A percentile compares a stretch with the other conserved stretches of the same genome.
Evolutionary conservation across 2,113 vertebrate genomes (phyloP).

Genomic region (Apteryx mantelli): DNA sequence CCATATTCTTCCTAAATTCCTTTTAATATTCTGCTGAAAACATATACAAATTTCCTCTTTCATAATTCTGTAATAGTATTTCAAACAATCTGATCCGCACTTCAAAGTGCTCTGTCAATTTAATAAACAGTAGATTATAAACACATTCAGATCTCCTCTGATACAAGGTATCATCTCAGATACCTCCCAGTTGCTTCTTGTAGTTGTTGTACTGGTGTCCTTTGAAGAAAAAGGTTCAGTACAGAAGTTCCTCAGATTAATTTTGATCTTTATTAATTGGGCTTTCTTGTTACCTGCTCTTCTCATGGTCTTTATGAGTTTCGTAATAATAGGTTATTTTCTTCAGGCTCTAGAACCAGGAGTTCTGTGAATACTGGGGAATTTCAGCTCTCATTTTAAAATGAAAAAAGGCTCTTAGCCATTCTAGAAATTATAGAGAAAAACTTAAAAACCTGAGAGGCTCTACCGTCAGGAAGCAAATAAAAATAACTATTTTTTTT

Average conservation of each 20-base stretch:
- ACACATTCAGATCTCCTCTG: neutral
- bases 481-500: neutral
- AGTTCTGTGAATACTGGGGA: neutral
- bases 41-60: neutral
- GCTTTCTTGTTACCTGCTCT: neutral
- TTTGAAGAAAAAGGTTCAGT: neutral
- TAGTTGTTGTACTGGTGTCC: neutral
- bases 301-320: neutral
- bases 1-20: neutral
- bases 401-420: neutral
- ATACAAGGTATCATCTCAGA: neutral
- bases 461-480: neutral
- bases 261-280: neutral
- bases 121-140: neutral
- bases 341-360: neutral
- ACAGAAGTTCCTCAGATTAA: neutral
- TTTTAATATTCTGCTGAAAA: neutral
- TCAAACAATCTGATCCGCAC: neutral
- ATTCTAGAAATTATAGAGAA: neutral
- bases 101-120: neutral
- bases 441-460: neutral
- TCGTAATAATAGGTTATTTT: neutral
- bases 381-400: neutral
- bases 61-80: neutral
- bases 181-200: neutral